Percentiles rank a stretch among this genome's conserved stretches.
Evolutionary conservation across 1,140 invertebrate species (phyloP).

Genomic region (Reticulitermes speratus): DNA sequence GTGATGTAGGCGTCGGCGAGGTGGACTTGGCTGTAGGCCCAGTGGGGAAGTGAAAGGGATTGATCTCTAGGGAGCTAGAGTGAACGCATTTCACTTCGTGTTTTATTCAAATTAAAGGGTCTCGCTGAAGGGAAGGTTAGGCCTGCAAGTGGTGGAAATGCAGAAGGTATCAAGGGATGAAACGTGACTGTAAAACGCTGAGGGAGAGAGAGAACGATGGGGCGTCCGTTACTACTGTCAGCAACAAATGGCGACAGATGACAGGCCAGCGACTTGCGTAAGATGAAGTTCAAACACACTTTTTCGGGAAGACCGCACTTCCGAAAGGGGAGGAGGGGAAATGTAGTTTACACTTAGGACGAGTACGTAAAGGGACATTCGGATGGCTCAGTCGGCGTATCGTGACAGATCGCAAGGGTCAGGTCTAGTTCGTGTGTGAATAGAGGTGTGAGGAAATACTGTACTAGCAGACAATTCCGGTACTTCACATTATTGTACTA

Average conservation of each 20-base stretch:
- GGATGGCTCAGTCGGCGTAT: too few relatives aligned
- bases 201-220: neutral
- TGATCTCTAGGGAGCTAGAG: neutral
- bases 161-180: neutral
- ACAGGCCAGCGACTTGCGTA: neutral
- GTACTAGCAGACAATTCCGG: too few relatives aligned
- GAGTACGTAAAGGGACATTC: too few relatives aligned
- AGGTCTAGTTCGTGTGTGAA: too few relatives aligned
- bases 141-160: neutral
- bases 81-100: neutral
- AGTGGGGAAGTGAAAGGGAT: neutral
- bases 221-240: neutral
- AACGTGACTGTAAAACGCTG: neutral
- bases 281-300: neutral
- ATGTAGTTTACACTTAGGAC: too few relatives aligned
- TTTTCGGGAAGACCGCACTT: too few relatives aligned
- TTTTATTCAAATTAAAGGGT: slow-evolving; percentile 17
- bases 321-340: too few relatives aligned
- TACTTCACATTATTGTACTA: too few relatives aligned
- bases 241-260: neutral
- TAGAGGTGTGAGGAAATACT: too few relatives aligned
- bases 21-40: neutral
- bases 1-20: neutral
- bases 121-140: neutral
- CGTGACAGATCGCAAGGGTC: too few relatives aligned